These are phyloP conservation scores for Atlantisia rogersi DNA, from an alignment of 2,113 vertebrate species.

Conservation along the genomic window DNA sequence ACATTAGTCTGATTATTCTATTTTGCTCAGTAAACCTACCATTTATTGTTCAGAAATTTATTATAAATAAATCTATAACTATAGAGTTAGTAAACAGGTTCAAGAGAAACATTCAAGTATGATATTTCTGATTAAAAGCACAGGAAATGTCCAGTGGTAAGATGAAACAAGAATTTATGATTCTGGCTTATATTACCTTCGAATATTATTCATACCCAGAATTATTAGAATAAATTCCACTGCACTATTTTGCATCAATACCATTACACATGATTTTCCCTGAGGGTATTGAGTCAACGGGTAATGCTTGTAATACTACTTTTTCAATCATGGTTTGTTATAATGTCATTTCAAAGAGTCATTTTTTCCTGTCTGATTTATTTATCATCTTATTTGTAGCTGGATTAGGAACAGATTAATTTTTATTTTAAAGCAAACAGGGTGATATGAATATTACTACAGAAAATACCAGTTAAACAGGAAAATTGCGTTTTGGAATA, in stretches of 20 bases:
- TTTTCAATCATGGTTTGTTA: constrained; percentile 59
- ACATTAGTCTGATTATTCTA: neutral
- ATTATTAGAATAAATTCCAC: constrained; percentile 54
- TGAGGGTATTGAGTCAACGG: constrained; percentile 31
- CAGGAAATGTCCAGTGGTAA: neutral
- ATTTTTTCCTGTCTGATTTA: constrained; percentile 33
- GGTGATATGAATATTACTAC: neutral
- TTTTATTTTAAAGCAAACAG: constrained; percentile 34
- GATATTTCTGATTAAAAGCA: constrained; percentile 16
- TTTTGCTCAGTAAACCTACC: neutral
- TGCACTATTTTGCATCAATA: constrained; percentile 56
- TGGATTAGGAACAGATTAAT: constrained; percentile 49
- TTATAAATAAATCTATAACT: neutral
- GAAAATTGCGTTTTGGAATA: constrained; percentile 36
- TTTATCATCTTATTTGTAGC: constrained; percentile 54
- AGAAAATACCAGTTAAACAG: constrained; percentile 32
- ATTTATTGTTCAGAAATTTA: constrained; percentile 16
- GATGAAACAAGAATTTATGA: constrained; percentile 38
- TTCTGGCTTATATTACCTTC: constrained; percentile 2
- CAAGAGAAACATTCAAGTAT: neutral
- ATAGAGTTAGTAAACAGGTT: neutral
- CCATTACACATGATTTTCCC: constrained; percentile 45
- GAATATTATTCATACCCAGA: constrained; percentile 49
- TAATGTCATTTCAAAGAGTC: constrained; percentile 53
- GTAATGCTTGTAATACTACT: constrained; percentile 39